Percentiles rank a stretch among this genome's conserved stretches.
These are phyloP conservation scores for Diorhabda sublineata DNA, from an alignment of 1,140 invertebrate species.

Conservation along the genomic window DNA sequence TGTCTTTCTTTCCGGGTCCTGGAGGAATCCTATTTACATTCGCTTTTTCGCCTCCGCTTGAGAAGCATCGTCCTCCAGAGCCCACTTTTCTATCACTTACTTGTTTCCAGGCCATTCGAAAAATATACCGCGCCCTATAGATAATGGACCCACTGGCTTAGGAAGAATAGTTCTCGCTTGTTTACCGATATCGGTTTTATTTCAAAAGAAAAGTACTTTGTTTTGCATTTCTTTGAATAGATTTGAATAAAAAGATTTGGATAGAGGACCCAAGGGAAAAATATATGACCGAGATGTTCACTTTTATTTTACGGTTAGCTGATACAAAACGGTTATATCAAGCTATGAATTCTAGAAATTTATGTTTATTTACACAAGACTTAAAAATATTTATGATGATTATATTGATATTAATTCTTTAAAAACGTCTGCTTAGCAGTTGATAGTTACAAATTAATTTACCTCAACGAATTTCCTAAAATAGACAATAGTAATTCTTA, in stretches of 20 bases:
- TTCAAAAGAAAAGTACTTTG: slow-evolving; percentile 1
- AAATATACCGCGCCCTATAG: slow-evolving; percentile 31
- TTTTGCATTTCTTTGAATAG: not conserved
- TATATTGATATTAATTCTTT: no score
- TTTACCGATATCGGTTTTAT: slow-evolving; percentile 1
- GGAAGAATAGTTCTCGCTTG: slow-evolving; percentile 26
- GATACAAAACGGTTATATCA: no score
- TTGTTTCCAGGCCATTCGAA: slow-evolving; percentile 36
- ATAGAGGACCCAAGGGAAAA: no score
- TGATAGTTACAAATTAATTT: no score
- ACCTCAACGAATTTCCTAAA: no score
- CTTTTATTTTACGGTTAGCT: no score
- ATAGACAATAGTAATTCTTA: no score
- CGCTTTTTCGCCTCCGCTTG: slow-evolving; percentile 22
- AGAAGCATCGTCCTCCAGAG: slow-evolving; percentile 33
- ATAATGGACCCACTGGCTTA: slow-evolving; percentile 29
- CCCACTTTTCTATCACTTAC: slow-evolving; percentile 37
- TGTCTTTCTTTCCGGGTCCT: slow-evolving; percentile 22
- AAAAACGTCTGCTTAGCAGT: no score
- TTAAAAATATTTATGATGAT: no score
- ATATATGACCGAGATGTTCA: no score
- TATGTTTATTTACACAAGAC: no score
- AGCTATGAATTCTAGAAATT: no score
- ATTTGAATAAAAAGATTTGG: not conserved
- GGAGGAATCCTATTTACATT: slow-evolving; percentile 34